Percentiles rank a stretch among this genome's conserved stretches.
phyloP scores from a whole-genome alignment of 2,888 invertebrate genomes.

The Pristionchus arcanus region DNA sequence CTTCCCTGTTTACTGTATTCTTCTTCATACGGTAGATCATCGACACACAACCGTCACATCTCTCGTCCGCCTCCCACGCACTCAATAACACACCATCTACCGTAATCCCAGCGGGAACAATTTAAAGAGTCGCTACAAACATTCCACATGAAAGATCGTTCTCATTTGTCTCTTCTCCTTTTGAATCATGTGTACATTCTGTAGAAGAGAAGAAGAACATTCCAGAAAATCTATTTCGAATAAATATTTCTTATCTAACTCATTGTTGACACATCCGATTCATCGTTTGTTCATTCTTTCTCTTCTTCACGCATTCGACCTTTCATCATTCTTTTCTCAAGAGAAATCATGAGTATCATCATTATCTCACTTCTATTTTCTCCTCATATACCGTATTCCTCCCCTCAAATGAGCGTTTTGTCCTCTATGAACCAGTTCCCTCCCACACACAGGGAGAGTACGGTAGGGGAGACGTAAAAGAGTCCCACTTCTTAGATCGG shows the following conservation, averaged over 20 bases:
- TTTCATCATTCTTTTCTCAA: background rate
- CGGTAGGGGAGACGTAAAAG: background rate
- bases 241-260: background rate
- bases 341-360: background rate
- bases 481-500: background rate
- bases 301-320: background rate
- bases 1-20: slow-evolving; percentile 4
- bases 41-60: background rate
- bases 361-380: background rate
- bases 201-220: background rate
- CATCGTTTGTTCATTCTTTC: slow-evolving; percentile 2
- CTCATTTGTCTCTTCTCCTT: background rate
- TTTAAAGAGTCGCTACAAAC: background rate
- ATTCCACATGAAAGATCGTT: background rate
- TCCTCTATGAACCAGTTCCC: background rate
- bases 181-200: background rate
- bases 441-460: background rate
- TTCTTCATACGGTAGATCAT: background rate
- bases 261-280: background rate
- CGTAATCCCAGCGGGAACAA: background rate
- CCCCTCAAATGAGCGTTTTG: background rate
- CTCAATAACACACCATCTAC: background rate
- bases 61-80: background rate
- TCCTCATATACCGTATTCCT: slow-evolving; percentile 1
- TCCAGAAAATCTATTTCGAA: background rate